Evolutionary conservation across 2,888 invertebrate species (phyloP), one percentile per base, ranked within the genome.

Genomic region (Acleris cristana): DNA sequence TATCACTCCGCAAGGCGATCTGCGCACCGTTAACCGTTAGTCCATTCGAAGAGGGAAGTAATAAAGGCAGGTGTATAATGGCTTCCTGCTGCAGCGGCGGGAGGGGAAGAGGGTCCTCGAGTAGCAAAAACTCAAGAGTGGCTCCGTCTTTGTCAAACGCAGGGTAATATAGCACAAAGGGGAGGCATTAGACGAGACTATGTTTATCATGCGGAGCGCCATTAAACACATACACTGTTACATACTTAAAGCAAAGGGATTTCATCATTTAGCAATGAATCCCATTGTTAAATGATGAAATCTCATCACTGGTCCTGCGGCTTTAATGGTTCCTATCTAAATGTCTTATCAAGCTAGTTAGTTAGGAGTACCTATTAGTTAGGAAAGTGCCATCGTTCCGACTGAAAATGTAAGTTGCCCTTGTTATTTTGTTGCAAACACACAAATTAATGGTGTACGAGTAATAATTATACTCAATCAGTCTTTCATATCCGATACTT

Each of bases 121-220:
- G 48, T 34, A 40, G 56, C 63, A 64, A 64, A 64, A 64, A 64
- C 63, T 64, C 51, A 64, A 64, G 56, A 40, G 56, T 40, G 63
- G 56, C 56, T 64, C 56, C 19, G 52, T 60, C 49, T 56, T 49
- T 56, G 54, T 63, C 63, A 64, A 56, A 49, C 63, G 49, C 63
- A 56, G 63, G 26, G 30, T 34, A n/a, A 16, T 10, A 23, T 21
- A 44, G 34, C 30, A 19, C 59, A 26, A 48, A 45, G 45, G 45
- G 14, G 40, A 40, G 40, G 40, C 40, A 40, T 40, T n/a, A 14
- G 4, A 30, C 14, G 59, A 49, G 48, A 59, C 19, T 49, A 49
- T 34, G 49, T 14, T 51, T 49, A 51, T 34, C 34, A 34, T 23
- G 45, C 23, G 23, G 48, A 48, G 45, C n/a, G 26, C 58, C 58